Conservation (phyloP, 2,797 vertebrate genomes). For the Gymnoscopelus braueri region DNA sequence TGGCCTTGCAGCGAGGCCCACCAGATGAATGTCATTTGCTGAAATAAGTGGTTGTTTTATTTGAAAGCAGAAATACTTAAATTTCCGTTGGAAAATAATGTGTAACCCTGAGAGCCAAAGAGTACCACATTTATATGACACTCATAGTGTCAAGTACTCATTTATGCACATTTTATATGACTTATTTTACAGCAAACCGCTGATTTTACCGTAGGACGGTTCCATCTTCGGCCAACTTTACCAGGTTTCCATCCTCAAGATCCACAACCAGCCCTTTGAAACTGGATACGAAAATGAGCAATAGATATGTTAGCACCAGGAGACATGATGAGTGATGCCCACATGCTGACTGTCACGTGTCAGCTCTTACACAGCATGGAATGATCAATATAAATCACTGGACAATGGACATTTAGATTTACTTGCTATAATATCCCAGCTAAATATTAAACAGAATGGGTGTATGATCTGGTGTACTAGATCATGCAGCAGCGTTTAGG, state of each 20-base stretch:
- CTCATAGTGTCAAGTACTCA: no score
- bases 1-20: no score
- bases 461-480: not conserved
- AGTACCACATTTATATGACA: no score
- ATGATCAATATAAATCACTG: conserved; percentile 9
- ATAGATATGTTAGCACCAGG: no score
- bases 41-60: no score
- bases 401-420: not conserved
- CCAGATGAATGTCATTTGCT: no score
- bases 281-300: conserved; percentile 71
- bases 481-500: not conserved
- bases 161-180: no score
- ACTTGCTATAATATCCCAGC: no score
- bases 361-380: not conserved
- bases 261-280: conserved; percentile 95
- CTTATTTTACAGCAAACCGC: not conserved
- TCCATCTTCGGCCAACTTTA: conserved; percentile 93
- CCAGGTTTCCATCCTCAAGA: conserved; percentile 93
- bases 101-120: no score
- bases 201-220: conserved; percentile 88
- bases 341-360: conserved; percentile 1
- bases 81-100: no score
- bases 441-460: not conserved
- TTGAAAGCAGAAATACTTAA: no score
- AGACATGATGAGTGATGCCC: not conserved